Conservation (phyloP, 2,113 vertebrate genomes). For the Sterna hirundo region DNA sequence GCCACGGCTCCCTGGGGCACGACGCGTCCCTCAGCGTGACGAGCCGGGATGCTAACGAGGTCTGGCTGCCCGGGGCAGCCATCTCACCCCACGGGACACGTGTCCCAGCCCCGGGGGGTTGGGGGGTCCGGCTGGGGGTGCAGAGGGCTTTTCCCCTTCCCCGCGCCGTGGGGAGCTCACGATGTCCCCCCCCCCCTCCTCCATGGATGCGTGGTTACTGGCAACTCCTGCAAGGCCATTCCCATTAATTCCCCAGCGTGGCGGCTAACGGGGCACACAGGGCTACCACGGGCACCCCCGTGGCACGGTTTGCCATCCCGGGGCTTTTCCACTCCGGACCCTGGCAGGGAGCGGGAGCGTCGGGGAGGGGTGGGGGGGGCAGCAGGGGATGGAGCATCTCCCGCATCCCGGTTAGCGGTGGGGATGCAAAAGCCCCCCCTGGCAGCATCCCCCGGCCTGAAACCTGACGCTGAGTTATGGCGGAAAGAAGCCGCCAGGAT, state of each 20-base stretch:
- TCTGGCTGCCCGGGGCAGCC: fast-evolving
- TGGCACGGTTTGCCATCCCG: fast-evolving
- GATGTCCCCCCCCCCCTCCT: too few species aligned
- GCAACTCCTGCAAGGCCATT: background rate
- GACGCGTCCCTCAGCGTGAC: fast-evolving
- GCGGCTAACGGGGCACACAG: fast-evolving
- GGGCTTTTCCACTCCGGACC: background rate
- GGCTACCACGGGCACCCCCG: background rate
- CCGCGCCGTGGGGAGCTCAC: fast-evolving
- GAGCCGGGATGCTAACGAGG: background rate
- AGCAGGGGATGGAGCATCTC: background rate
- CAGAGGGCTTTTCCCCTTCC: background rate
- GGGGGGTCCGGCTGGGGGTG: too few species aligned
- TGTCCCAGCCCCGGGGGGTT: fast-evolving
- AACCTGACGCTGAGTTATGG: background rate
- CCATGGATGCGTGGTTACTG: fast-evolving
- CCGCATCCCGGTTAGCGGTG: fast-evolving
- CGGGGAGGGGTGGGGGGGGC: too few species aligned
- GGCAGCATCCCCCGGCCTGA: background rate
- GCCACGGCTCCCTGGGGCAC: background rate
- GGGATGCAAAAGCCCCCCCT: background rate
- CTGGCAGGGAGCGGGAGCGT: background rate
- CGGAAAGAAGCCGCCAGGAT: background rate
- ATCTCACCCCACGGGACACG: background rate
- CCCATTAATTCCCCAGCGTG: background rate